phyloP scores from a whole-genome alignment of 2,888 invertebrate genomes.

The Hesperia comma region DNA sequence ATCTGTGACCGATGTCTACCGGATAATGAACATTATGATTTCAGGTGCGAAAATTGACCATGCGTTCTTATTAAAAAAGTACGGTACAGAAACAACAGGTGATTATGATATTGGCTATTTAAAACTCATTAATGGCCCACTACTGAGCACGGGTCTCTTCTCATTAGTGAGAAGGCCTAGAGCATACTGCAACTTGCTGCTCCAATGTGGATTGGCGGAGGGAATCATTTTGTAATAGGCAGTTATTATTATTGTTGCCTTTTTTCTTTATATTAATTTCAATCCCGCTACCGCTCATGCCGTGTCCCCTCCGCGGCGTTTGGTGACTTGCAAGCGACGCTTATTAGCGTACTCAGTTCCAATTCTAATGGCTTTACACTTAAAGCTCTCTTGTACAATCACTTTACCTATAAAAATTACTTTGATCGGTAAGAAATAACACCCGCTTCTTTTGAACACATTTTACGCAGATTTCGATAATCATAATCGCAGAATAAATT shows the following conservation, averaged over 20 bases:
- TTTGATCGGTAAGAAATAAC: slow-evolving; percentile 12
- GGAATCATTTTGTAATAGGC: no score
- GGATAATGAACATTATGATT: no score
- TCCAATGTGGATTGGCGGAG: no score
- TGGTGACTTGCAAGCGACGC: slow-evolving; percentile 38
- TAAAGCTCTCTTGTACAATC: slow-evolving; percentile 34
- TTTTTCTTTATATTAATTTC: not conserved
- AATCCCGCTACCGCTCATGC: slow-evolving; percentile 17
- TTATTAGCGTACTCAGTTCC: slow-evolving; percentile 35
- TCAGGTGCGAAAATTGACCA: no score
- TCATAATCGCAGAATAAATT: not conserved
- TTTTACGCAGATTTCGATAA: not conserved
- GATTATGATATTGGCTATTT: no score
- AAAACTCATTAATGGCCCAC: no score
- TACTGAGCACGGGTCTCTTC: no score
- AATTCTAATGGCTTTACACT: slow-evolving; percentile 38
- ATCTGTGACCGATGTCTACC: no score
- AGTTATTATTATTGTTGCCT: not conserved
- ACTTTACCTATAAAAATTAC: slow-evolving; percentile 23
- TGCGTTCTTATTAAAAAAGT: no score
- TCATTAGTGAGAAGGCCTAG: no score
- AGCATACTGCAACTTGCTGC: no score
- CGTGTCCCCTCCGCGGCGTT: slow-evolving; percentile 14
- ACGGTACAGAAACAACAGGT: no score
- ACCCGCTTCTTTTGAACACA: not conserved